Base-by-base conservation (phyloP, 1,140 invertebrate species). In the Euura saliciscinereae region DNA sequence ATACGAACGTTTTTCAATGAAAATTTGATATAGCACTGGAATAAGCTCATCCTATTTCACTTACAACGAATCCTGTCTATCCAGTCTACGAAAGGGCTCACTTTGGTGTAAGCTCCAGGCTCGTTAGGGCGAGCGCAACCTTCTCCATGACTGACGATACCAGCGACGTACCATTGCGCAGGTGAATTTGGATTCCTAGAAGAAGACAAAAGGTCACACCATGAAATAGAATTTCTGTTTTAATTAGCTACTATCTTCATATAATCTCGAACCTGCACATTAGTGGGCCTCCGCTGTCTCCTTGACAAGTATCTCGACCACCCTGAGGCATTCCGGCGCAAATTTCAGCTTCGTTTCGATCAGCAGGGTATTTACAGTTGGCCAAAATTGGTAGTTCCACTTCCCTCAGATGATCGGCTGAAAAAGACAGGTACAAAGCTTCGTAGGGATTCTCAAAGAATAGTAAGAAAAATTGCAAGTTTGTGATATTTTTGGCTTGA, bases 71-170 rank as follows among this genome's bases (percentile, higher is more conserved):
- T 88, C 74, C 88, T 83, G 71, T 86, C 85, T 71, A 96, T 94
- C 95, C 95, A 97, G 65, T 91, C 81, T 3, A 92, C 77, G 81
- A 91, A 95, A n/a, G 91, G 83, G 51, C 91, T 91, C 28, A 96
- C 92, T 83, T 90, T 90, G 0, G 94, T 95, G 76, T 97, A 97
- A 72, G 93, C 93, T n/a, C 95, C 95, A 6, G 94, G 93, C 81
- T 95, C 92, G 71, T 91, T 87, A 44, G 92, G 90, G 73, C 92
- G 86, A 2, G 90, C 95, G 84, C 95, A 96, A 5, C 95, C 94
- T 78, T 93, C 91, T 2, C 96, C 96, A 79, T 95, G 93, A 78
- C 93, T 94, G 0, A 95, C 92, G 42, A 95, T 90, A 1, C 94
- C 94, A 4, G 91, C 93, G 45, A 94, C 82, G 78, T 94, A 94